phyloP scores from a whole-genome alignment of 1,140 invertebrate species.

The Drosophila nigromelanica region DNA sequence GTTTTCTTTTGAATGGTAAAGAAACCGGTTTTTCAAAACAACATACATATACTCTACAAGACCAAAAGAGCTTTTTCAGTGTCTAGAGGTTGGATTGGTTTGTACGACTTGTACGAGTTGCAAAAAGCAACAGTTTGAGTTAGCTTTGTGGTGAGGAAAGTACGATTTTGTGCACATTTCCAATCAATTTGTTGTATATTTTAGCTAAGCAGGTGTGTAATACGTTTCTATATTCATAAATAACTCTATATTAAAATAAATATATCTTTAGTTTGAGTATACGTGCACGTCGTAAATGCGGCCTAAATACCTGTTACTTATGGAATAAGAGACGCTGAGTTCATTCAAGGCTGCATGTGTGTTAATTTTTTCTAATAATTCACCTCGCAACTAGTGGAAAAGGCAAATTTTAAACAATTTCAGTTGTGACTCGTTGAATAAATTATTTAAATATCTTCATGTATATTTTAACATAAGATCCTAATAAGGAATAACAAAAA shows the following conservation, averaged over 20 bases:
- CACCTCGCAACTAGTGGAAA: conserved; percentile 9
- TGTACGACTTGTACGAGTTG: conserved; percentile 12
- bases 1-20: conserved; percentile 30
- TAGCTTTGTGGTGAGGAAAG: conserved; percentile 28
- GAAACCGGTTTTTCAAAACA: conserved; percentile 38
- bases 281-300: neutral
- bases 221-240: neutral
- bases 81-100: conserved; percentile 12
- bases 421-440: neutral
- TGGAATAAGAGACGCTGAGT: conserved; percentile 12
- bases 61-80: conserved; percentile 39
- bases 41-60: conserved; percentile 14
- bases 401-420: neutral
- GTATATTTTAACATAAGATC: neutral
- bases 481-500: conserved; percentile 19
- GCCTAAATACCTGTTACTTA: neutral
- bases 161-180: conserved; percentile 2
- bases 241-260: neutral
- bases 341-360: conserved; percentile 26
- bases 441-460: no score
- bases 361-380: conserved; percentile 13
- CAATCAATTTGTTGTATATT: neutral
- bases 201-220: conserved; percentile 7
- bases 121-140: conserved; percentile 35
- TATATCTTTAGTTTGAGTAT: neutral